phyloP scores from a whole-genome alignment of 1,140 invertebrate genomes.

The Polypedilum vanderplanki region DNA sequence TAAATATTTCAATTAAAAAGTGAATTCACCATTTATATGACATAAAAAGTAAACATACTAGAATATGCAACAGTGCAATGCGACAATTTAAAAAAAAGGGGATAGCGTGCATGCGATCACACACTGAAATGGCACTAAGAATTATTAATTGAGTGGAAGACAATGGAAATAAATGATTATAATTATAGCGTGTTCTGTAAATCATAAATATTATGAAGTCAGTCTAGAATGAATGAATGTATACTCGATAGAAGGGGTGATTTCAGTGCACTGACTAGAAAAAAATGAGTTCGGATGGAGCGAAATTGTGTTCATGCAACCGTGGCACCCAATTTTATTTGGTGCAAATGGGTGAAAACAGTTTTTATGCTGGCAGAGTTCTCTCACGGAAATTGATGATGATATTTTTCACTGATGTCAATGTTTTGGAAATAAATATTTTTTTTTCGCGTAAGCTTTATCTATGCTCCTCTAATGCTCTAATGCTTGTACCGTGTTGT shows the following conservation, averaged over 20 bases:
- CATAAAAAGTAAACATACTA: too few relatives aligned
- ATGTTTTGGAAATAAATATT: neutral
- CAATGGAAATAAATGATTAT: neutral
- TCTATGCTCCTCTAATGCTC: too few relatives aligned
- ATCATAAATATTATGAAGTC: neutral
- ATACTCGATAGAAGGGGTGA: too few relatives aligned
- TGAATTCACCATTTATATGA: too few relatives aligned
- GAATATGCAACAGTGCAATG: too few relatives aligned
- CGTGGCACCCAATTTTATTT: neutral
- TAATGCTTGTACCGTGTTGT: too few relatives aligned
- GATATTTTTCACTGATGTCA: neutral
- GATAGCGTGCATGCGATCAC: neutral
- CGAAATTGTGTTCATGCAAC: neutral
- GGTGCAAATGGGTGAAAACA: neutral
- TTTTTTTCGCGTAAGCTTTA: neutral
- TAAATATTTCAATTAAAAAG: too few relatives aligned
- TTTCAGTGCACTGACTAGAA: neutral
- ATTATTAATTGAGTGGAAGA: conserved; percentile 8
- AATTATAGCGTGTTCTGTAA: conserved; percentile 10
- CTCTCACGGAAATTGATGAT: neutral
- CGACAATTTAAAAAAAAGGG: neutral
- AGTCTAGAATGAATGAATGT: too few relatives aligned
- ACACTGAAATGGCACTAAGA: neutral
- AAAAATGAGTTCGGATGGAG: neutral
- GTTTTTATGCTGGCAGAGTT: neutral